Evolutionary conservation across 2,888 invertebrate species (phyloP).

Genomic region (Blastobasis adustella): DNA sequence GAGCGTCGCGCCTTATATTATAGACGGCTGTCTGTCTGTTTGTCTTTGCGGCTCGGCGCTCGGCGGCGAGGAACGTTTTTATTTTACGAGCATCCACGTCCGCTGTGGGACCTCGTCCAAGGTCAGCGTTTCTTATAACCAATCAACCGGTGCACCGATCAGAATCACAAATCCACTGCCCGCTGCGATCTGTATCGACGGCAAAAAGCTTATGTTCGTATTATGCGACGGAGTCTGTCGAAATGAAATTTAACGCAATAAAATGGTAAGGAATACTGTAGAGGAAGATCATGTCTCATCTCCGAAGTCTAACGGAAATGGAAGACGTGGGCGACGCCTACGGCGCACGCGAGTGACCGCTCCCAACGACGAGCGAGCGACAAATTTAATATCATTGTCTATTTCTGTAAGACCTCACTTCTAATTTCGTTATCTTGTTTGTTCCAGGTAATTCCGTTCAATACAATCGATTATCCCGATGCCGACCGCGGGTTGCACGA

Average conservation of each 20-base stretch:
- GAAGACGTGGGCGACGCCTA: conserved; percentile 63
- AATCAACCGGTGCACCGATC: conserved; percentile 32
- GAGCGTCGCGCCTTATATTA: conserved; percentile 61
- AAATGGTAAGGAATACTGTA: conserved; percentile 22
- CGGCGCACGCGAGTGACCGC: conserved; percentile 49
- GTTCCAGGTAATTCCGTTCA: conserved; percentile 38
- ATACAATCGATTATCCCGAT: too few species aligned
- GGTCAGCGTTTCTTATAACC: conserved; percentile 48
- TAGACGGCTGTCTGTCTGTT: conserved; percentile 47
- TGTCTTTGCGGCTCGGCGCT: conserved; percentile 40
- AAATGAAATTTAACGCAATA: conserved; percentile 23
- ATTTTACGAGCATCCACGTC: conserved; percentile 67
- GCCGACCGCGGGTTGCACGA: conserved; percentile 16
- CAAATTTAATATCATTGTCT: conserved; percentile 52
- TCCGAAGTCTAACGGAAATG: conserved; percentile 52
- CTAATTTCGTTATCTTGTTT: conserved; percentile 32
- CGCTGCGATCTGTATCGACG: conserved; percentile 8
- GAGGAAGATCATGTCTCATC: conserved; percentile 41
- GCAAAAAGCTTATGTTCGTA: conserved; percentile 6
- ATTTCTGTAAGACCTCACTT: conserved; percentile 37
- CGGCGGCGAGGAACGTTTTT: conserved; percentile 47
- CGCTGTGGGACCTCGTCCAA: conserved; percentile 59
- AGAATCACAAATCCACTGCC: conserved; percentile 22
- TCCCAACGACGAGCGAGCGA: conserved; percentile 34
- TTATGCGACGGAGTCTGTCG: conserved; percentile 16